These are phyloP conservation scores for Elmis aenea DNA, from an alignment of 2,888 invertebrate genomes.

Conservation along the genomic window DNA sequence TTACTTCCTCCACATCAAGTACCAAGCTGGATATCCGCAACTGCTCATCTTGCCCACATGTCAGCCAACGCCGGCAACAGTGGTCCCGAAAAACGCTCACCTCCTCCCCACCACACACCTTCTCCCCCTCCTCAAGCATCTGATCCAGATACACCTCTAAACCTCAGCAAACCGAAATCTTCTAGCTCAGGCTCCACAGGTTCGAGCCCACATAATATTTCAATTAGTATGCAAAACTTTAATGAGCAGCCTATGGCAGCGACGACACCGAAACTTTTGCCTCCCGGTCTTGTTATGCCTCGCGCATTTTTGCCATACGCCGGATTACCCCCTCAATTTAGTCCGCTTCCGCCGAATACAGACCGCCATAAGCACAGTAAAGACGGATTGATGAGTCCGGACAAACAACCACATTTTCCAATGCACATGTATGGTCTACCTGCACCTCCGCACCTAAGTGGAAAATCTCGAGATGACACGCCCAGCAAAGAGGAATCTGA, in stretches of 20 bases:
- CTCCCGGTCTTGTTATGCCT: constrained; percentile 55
- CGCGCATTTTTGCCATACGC: constrained; percentile 59
- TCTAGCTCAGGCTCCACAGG: constrained; percentile 52
- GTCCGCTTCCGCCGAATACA: constrained; percentile 41
- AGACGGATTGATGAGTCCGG: constrained; percentile 37
- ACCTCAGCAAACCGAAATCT: constrained; percentile 80
- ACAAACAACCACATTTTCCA: constrained; percentile 39
- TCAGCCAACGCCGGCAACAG: constrained; percentile 46
- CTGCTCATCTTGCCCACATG: constrained; percentile 69
- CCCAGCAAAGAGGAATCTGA: constrained; percentile 57
- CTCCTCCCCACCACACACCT: constrained; percentile 39
- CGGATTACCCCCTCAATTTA: constrained; percentile 55
- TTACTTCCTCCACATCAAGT: constrained; percentile 54
- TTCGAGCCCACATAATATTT: constrained; percentile 48
- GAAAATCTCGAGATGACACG: constrained; percentile 34
- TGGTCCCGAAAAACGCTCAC: constrained; percentile 35
- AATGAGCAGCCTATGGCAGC: constrained; percentile 54
- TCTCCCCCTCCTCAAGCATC: constrained; percentile 39
- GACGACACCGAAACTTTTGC: constrained; percentile 54
- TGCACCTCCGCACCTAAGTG: constrained; percentile 35
- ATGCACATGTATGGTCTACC: constrained; percentile 46
- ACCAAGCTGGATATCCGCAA: constrained; percentile 59
- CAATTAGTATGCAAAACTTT: constrained; percentile 41
- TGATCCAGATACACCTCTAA: constrained; percentile 80
- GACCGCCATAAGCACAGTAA: constrained; percentile 38